Base-by-base conservation (phyloP, 2,113 vertebrate species). In the Tylochromis polylepis region DNA sequence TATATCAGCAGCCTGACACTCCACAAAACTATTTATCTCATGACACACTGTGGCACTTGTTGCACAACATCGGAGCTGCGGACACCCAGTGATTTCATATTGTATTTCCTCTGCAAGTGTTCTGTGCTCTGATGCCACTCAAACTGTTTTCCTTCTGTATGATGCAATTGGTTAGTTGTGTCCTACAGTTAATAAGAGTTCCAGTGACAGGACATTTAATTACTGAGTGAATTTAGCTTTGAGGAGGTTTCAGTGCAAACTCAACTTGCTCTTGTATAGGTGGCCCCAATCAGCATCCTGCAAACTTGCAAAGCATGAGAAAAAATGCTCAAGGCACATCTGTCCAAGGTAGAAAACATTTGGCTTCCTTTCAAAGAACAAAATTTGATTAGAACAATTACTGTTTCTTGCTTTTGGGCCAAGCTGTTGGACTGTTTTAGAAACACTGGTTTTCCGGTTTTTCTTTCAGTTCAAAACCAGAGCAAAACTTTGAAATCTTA, bases 381-480 rank as follows among this genome's bases (percentile, higher is more conserved):
- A 94, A 91, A 96, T 96, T 93, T 97, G 93, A 97, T 97, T 97
- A 97, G 90, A 95, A 96, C 79, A 95, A 95, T 92, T 96, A 95
- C 95, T 90, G 96, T 95, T 96, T 96, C 94, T 95, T 96, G 94
- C 95, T 96, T 96, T 94, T 95, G 93, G 93, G 91, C 93, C 95
- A 96, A 96, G 95, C 91, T 96, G 95, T 93, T 93, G 88, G 85
- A 93, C 95, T 92, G 90, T 97, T 96, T 90, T 95, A 94, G 94
- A 94, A 96, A 96, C 96, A 95, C 75, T 96, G 97, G 96, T 96
- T 93, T 97, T 97, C 95, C 96, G 93, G 94, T 95, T 96, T 97
- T 97, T 97, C 93, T 96, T 96, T 96, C 96, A 94, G 93, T 93
- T 97, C 84, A 89, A 93, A 95, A 95, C 93, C 78, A 88, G 93